phyloP scores from a whole-genome alignment of 2,797 vertebrate species.

The Notamacropus eugenii region DNA sequence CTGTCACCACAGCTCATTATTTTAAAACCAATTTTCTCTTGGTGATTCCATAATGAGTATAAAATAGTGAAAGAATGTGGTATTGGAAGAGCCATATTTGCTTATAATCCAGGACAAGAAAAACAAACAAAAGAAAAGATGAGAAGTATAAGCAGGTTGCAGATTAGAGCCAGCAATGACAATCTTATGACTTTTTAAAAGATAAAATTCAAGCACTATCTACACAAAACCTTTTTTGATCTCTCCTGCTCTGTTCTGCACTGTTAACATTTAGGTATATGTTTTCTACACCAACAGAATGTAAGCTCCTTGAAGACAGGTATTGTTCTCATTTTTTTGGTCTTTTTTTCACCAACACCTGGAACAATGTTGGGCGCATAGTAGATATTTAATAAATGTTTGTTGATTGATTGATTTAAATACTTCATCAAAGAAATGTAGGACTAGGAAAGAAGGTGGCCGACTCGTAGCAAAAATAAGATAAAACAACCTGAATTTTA shows the following conservation, averaged over 20 bases:
- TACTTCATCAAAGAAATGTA: neutral
- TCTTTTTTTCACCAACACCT: neutral
- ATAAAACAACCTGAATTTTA: neutral
- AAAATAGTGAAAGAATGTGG: neutral
- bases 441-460: neutral
- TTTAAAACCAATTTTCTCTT: neutral
- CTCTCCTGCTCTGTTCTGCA: neutral
- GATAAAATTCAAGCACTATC: neutral
- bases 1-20: neutral
- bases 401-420: neutral
- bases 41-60: neutral
- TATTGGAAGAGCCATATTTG: neutral
- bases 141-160: neutral
- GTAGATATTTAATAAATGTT: neutral
- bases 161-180: neutral
- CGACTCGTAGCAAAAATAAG: neutral
- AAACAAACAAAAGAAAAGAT: neutral
- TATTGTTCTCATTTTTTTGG: neutral
- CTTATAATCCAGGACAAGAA: neutral
- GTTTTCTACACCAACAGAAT: neutral
- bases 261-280: neutral
- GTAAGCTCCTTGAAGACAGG: neutral
- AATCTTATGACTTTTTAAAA: neutral
- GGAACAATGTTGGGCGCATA: neutral
- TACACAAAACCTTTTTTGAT: neutral